phyloP scores from a whole-genome alignment of 2,888 invertebrate species.

The Entomobrya multifasciata region DNA sequence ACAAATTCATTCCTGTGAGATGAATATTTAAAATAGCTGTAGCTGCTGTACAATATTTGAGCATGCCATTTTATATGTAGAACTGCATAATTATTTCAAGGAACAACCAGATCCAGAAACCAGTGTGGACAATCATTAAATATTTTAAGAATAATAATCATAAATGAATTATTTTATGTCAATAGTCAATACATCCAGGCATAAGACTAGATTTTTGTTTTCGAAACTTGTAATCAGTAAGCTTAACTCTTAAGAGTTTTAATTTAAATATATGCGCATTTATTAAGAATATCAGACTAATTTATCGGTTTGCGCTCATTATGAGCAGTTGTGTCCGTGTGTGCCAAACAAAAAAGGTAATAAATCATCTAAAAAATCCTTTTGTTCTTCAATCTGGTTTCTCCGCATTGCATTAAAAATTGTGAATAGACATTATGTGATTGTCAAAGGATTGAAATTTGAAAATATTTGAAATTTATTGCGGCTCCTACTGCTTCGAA shows the following conservation, averaged over 20 bases:
- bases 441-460: neutral
- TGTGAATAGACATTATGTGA: neutral
- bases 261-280: slow-evolving; percentile 32
- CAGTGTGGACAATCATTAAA: too few relatives aligned
- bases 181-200: too few relatives aligned
- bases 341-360: neutral
- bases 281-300: slow-evolving; percentile 12
- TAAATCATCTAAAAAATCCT: slow-evolving; percentile 6
- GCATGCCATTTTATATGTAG: too few relatives aligned
- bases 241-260: too few relatives aligned
- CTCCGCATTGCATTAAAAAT: neutral
- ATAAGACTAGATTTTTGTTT: too few relatives aligned
- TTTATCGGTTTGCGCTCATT: slow-evolving; percentile 33
- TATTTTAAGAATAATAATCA: too few relatives aligned
- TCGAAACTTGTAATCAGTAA: too few relatives aligned
- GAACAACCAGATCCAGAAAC: too few relatives aligned
- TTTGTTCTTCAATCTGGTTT: neutral
- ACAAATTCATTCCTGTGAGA: too few relatives aligned
- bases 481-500: neutral
- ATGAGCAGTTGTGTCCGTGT: neutral
- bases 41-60: too few relatives aligned
- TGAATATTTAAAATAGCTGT: too few relatives aligned
- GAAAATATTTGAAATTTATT: slow-evolving; percentile 10
- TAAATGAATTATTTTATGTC: slow-evolving; percentile 21
- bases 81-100: too few relatives aligned